Evolutionary conservation across 2,113 vertebrate genomes (phyloP).

Genomic region (Crotalus horridus): DNA sequence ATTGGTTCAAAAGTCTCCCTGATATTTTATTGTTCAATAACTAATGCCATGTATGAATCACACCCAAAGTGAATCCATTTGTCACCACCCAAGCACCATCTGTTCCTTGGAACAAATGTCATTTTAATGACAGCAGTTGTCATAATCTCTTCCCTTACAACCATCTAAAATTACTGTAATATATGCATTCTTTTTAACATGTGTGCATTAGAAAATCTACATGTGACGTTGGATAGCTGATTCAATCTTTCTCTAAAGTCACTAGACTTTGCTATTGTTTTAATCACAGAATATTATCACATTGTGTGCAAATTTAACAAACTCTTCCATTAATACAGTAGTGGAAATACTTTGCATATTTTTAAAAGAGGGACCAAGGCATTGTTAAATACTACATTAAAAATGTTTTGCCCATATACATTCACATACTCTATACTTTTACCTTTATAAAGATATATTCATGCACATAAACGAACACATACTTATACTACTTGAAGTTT

Average conservation of each 20-base stretch:
- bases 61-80: conserved; percentile 44
- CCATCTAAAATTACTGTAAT: conserved; percentile 18
- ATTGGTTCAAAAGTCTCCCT: not conserved
- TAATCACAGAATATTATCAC: not conserved
- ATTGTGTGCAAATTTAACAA: not conserved
- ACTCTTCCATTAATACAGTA: not conserved
- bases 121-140: conserved; percentile 54
- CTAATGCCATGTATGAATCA: conserved; percentile 29
- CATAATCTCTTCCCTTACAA: not conserved
- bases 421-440: not conserved
- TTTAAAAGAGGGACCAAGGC: not conserved
- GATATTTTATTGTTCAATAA: accelerated
- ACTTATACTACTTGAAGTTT: not conserved
- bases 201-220: conserved; percentile 41
- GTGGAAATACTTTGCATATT: not conserved
- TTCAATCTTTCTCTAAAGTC: not conserved
- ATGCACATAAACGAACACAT: not conserved
- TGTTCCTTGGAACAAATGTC: conserved; percentile 45
- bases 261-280: not conserved
- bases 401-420: not conserved
- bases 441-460: not conserved
- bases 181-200: conserved; percentile 25
- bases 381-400: not conserved
- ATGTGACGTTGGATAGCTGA: not conserved
- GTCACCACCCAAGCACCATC: conserved; percentile 50